Evolutionary conservation across 2,113 vertebrate genomes (phyloP).

Genomic region (Pollachius pollachius): DNA sequence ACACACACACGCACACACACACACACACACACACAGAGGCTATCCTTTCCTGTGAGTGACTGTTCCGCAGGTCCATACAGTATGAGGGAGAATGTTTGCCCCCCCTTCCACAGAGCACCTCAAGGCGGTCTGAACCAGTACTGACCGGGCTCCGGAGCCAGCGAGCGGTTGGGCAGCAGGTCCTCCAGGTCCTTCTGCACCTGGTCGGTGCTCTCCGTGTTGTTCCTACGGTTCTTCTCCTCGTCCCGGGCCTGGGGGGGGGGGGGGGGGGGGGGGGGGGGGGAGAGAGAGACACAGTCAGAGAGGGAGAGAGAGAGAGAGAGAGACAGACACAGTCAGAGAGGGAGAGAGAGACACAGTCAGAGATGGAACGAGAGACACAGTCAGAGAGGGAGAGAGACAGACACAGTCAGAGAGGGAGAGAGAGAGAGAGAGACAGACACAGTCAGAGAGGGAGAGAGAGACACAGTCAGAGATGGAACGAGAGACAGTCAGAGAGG

Average conservation of each 20-base stretch:
- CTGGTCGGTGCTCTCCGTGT: slow-evolving; percentile 79
- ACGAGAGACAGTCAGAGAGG: no score
- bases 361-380: not conserved
- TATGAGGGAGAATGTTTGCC: no score
- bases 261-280: not conserved
- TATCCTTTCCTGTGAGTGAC: no score
- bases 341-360: no score
- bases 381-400: not conserved
- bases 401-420: not conserved
- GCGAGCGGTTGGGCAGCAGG: slow-evolving; percentile 67
- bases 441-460: not conserved
- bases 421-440: no score
- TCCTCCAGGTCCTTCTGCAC: slow-evolving; percentile 82
- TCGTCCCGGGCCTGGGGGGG: slow-evolving; percentile 83
- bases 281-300: not conserved
- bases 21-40: no score
- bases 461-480: not conserved
- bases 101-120: not conserved
- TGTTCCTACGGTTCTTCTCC: slow-evolving; percentile 90
- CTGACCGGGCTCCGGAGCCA: slow-evolving; percentile 56
- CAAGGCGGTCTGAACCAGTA: not conserved
- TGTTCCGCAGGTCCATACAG: no score
- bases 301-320: no score
- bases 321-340: no score
- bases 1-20: no score